Conservation (phyloP, 2,113 vertebrate genomes). For the Symphodus melops region DNA sequence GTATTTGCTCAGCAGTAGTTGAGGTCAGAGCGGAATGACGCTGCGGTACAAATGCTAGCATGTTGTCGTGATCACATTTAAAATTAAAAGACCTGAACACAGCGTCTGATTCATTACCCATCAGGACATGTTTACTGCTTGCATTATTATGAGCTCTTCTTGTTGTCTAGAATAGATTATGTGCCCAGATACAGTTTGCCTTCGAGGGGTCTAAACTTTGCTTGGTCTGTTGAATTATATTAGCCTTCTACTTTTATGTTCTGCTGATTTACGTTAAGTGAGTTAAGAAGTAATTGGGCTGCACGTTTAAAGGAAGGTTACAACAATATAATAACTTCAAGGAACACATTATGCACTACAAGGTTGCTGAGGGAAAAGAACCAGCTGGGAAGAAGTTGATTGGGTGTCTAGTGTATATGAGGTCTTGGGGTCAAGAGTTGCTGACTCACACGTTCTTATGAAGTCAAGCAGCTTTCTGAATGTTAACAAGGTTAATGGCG, state of each 20-base stretch:
- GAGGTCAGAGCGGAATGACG: too few species aligned
- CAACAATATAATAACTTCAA: slow-evolving; percentile 1
- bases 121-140: too few species aligned
- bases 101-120: too few species aligned
- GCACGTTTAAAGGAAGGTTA: slow-evolving; percentile 1
- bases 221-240: background rate
- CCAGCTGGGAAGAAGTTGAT: background rate
- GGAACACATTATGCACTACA: slow-evolving; percentile 2
- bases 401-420: background rate
- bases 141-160: too few species aligned
- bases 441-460: background rate
- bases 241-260: background rate
- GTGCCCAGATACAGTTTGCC: too few species aligned
- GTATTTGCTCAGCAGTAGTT: too few species aligned
- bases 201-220: background rate
- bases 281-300: slow-evolving; percentile 13
- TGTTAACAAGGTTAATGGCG: slow-evolving; percentile 24
- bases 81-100: too few species aligned
- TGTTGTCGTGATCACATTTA: too few species aligned
- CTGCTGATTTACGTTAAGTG: background rate
- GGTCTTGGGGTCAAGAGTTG: slow-evolving; percentile 2
- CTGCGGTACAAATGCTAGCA: too few species aligned
- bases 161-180: too few species aligned
- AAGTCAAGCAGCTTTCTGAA: slow-evolving; percentile 15
- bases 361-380: background rate